Evolutionary conservation across 2,113 vertebrate species (phyloP).

Genomic region (Tragelaphus strepsiceros): DNA sequence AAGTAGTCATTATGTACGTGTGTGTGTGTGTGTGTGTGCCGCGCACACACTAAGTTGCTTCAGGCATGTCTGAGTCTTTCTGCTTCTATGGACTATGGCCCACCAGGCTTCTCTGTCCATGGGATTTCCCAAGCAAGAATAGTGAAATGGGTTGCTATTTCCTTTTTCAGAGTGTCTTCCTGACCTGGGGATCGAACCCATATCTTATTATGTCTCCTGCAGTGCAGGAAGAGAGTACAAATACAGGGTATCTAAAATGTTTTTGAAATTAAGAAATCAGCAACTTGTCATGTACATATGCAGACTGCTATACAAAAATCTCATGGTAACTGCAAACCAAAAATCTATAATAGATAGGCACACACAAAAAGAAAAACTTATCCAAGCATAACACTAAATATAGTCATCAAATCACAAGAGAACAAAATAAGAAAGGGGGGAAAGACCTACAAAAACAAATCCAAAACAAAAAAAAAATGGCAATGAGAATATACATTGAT

Average conservation of each 20-base stretch:
- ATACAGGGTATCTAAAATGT: not conserved
- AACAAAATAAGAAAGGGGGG: not conserved
- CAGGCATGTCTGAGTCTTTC: not conserved
- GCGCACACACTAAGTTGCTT: not conserved
- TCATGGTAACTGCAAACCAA: too few species aligned
- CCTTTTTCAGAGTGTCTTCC: not conserved
- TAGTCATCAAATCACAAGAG: not conserved
- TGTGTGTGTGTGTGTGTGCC: not conserved
- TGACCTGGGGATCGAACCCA: rapidly evolving
- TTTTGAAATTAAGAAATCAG: not conserved
- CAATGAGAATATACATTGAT: not conserved
- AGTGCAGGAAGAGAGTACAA: not conserved
- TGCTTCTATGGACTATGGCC: rapidly evolving
- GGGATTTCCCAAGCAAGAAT: not conserved
- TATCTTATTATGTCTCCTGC: not conserved
- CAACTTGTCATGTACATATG: not conserved
- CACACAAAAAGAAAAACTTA: not conserved
- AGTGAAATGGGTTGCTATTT: not conserved
- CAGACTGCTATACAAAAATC: too few species aligned
- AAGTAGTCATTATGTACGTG: not conserved
- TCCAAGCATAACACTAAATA: not conserved
- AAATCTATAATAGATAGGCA: too few species aligned
- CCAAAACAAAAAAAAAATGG: not conserved
- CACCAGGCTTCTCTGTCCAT: not conserved
- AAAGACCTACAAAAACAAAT: not conserved